Evolutionary conservation across 1,140 invertebrate species (phyloP), one percentile per base, ranked within the genome.

Genomic region (Chionoecetes opilio): DNA sequence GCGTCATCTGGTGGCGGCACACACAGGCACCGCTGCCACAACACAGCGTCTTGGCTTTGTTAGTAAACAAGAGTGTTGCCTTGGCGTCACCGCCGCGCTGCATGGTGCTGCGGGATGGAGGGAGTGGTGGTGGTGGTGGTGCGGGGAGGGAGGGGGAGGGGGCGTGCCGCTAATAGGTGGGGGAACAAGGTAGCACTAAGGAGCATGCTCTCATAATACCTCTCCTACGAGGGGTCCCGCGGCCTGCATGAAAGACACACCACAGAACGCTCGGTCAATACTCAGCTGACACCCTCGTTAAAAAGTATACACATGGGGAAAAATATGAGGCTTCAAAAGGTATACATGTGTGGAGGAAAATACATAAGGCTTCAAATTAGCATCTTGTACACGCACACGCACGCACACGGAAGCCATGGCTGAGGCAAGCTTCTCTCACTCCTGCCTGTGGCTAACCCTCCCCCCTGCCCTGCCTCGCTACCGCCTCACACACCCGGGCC

Each of bases 361-460:
- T 75, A 75, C 63, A 75, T 75, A 75, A 75, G 63, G 63, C 63
- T 75, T 75, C 63, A 75, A 75, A 75, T 75, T 75, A 75, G 63
- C 63, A 75, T 8, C 63, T 17, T 75, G n/a, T 26, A 75, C 63
- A 75, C 63, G 63, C 63, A 75, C 63, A 75, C 63, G 63, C 63
- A 75, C 63, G 63, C 63, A 75, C 63, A 75, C 63, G 63, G 41
- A 75, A 75, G 63, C 63, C 63, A 75, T n/a, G 63, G n/a, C 63
- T 75, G 63, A 53, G 46, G 46, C 63, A 75, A 75, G 63, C 63
- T 75, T 75, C 63, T 75, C 63, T 75, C 63, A 75, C n/a, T n/a
- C n/a, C n/a, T n/a, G n/a, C n/a, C n/a, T n/a, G n/a, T n/a, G 63
- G 63, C 63, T n/a, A 75, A 26, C 63, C 41, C 41, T n/a, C 5